Conservation (phyloP, 2,113 vertebrate species). For the Leiothrix lutea region DNA sequence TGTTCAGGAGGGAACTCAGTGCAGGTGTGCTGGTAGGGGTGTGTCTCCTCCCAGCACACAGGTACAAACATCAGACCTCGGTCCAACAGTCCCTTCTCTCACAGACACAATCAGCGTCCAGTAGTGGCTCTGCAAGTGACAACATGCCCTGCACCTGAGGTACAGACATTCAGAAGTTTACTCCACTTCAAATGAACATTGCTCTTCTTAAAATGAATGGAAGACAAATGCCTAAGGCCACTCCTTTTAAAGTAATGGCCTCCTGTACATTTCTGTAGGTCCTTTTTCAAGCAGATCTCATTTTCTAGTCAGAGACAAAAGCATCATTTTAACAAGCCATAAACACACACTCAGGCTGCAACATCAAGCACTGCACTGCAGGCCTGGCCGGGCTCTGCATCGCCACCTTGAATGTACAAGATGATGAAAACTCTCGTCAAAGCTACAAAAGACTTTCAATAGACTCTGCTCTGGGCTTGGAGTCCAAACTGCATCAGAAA, state of each 20-base stretch:
- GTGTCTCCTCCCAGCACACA: neutral
- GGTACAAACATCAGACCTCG: neutral
- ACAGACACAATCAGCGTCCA: neutral
- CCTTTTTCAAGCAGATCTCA: neutral
- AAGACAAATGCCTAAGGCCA: neutral
- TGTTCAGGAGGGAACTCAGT: accelerated
- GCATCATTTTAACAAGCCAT: neutral
- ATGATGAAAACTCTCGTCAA: neutral
- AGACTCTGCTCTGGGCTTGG: neutral
- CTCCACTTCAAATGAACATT: neutral
- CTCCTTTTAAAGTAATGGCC: neutral
- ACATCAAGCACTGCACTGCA: neutral
- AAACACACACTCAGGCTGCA: neutral
- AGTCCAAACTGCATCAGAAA: neutral
- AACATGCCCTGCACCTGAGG: accelerated
- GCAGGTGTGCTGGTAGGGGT: neutral
- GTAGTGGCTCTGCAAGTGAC: neutral
- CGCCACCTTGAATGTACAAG: neutral
- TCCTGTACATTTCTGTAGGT: neutral
- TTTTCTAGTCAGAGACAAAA: slow-evolving; percentile 17
- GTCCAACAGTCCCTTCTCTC: neutral
- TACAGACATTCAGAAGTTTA: neutral
- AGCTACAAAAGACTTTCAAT: neutral
- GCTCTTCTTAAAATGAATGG: neutral
- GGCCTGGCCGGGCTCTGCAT: neutral